Evolutionary conservation across 1,140 invertebrate species (phyloP).

Genomic region (Andricus grossulariae): DNA sequence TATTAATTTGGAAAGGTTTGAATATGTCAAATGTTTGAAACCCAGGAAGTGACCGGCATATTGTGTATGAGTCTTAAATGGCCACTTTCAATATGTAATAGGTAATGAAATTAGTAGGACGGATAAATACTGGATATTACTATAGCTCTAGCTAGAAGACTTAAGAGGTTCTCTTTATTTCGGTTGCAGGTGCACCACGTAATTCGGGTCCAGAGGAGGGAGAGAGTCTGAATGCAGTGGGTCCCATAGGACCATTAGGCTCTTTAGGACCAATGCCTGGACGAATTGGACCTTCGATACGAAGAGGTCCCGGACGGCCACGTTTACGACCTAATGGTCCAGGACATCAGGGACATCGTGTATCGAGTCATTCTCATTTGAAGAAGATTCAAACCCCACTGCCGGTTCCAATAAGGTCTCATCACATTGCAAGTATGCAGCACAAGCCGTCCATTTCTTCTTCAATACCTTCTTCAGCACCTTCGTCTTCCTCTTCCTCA

Average conservation of each 20-base stretch:
- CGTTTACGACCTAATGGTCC: slow-evolving; percentile 81
- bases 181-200: slow-evolving; percentile 54
- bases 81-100: too few species aligned
- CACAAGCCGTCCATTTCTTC: slow-evolving; percentile 51
- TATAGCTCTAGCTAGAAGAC: too few species aligned
- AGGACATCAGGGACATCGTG: slow-evolving; percentile 78
- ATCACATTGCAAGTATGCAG: slow-evolving; percentile 55
- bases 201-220: slow-evolving; percentile 58
- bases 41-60: too few species aligned
- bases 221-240: slow-evolving; percentile 64
- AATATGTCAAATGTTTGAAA: too few species aligned
- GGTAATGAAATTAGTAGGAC: too few species aligned
- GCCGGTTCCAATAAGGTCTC: slow-evolving; percentile 70
- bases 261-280: slow-evolving; percentile 40
- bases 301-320: slow-evolving; percentile 86
- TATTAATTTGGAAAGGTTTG: background rate
- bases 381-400: slow-evolving; percentile 68
- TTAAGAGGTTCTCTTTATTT: slow-evolving; percentile 2
- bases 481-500: slow-evolving; percentile 55
- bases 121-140: too few species aligned
- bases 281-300: slow-evolving; percentile 68
- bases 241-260: slow-evolving; percentile 58
- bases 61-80: too few species aligned
- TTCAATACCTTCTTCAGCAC: slow-evolving; percentile 38
- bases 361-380: slow-evolving; percentile 67